Conservation (phyloP, 2,113 vertebrate genomes). For the Ammodytes marinus region DNA sequence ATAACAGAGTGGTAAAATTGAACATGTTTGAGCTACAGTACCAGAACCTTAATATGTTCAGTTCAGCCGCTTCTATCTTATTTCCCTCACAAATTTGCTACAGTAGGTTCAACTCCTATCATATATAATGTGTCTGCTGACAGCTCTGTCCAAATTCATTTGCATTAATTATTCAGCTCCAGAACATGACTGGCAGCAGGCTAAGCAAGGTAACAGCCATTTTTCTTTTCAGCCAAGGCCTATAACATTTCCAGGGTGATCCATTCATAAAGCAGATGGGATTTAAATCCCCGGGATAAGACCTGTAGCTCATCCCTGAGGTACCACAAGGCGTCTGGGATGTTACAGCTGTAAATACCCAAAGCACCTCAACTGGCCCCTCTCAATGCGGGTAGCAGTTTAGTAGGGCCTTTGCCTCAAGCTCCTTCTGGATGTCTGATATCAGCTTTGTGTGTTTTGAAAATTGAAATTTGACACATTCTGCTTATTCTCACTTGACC, state of each 20-base stretch:
- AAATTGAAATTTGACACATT: not conserved
- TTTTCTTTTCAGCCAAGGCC: not conserved
- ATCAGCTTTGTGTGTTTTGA: too few relatives aligned
- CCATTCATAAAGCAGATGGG: constrained; percentile 14
- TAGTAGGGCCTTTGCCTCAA: not conserved
- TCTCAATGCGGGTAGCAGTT: not conserved
- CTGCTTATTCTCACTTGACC: too few relatives aligned
- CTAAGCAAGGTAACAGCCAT: not conserved
- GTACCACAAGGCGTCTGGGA: not conserved
- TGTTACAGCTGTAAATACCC: not conserved
- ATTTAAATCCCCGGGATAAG: constrained; percentile 29
- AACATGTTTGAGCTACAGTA: constrained; percentile 33
- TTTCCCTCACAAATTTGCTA: constrained; percentile 2
- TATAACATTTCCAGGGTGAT: constrained; percentile 6
- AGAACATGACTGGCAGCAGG: not conserved
- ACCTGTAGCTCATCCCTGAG: not conserved
- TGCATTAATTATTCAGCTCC: not conserved
- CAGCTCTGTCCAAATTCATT: constrained; percentile 2
- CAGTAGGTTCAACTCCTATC: not conserved
- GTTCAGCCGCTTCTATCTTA: constrained; percentile 6
- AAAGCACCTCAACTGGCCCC: not conserved
- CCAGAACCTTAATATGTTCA: constrained; percentile 12
- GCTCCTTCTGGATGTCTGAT: not conserved
- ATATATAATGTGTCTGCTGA: not conserved
- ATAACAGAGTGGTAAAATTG: constrained; percentile 58